phyloP scores from a whole-genome alignment of 30 jellyfish, hydroid and myxozoan species.

The Rhopilema esculentum region DNA sequence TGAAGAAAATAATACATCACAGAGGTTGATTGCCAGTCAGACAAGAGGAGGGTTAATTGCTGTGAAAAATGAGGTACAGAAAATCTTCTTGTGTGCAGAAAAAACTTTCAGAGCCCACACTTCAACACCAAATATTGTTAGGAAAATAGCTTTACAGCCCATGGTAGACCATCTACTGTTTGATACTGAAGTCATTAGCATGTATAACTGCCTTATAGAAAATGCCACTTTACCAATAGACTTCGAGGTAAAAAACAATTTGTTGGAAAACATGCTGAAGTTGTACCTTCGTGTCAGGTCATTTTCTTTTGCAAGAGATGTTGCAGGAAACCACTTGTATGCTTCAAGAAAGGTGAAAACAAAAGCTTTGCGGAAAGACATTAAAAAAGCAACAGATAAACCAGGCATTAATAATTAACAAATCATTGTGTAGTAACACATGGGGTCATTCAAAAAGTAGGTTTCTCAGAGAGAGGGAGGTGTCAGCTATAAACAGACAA shows the following conservation, averaged over 20 bases:
- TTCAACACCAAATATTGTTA: conserved; percentile 11
- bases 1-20: conserved; percentile 10
- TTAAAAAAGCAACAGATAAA: neutral
- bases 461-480: neutral
- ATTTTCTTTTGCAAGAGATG: conserved; percentile 16
- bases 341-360: conserved; percentile 6
- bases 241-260: conserved; percentile 12
- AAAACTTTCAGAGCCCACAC: conserved; percentile 21
- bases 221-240: neutral
- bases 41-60: conserved; percentile 37
- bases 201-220: conserved; percentile 15
- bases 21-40: conserved; percentile 42
- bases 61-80: conserved; percentile 18
- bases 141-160: conserved; percentile 23
- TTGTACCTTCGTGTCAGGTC: conserved; percentile 8
- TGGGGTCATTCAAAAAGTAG: neutral
- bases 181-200: conserved; percentile 17
- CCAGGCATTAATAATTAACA: neutral
- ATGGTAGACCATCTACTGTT: conserved; percentile 14
- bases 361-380: conserved; percentile 8
- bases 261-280: conserved; percentile 25
- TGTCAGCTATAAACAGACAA: neutral
- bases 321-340: neutral
- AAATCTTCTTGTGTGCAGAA: conserved; percentile 19
- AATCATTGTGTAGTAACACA: neutral